Base-by-base conservation (phyloP, 2,888 invertebrate species). In the Pyrrhia umbra region DNA sequence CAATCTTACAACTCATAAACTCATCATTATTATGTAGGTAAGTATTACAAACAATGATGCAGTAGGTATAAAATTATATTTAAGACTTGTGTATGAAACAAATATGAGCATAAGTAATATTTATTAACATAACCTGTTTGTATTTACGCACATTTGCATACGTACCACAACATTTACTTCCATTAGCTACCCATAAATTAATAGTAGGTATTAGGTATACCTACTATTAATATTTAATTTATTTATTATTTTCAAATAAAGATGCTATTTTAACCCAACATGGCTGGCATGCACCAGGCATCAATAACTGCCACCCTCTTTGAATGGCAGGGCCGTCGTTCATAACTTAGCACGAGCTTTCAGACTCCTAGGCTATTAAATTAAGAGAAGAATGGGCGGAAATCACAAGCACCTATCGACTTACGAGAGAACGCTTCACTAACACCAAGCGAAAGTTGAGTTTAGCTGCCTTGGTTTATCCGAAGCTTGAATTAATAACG, bases 381-480 rank as follows among this genome's bases (percentile, higher is more conserved):
- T 58, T 55, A 49, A 49, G 37, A 71, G 72, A 67, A 71, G 64
- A 76, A 79, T 76, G 60, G 52, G 25, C 67, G 79, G 77, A 75
- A 79, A 67, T 54, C 46, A 34, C 54, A 46, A 61, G 54, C 45
- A 50, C 27, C 40, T 45, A 55, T 59, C 46, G 30, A 18, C 49
- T 47, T 50, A 43, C 57, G 66, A 30, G n/a, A 50, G 49, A 59
- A 51, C 40, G 49, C n/a, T 68, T 52, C 20, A 27, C 25, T 10
- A 60, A 39, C 47, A 49, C 40, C 30, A 21, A 39, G 45, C 34
- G 52, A 74, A 69, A 69, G 65, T 46, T 34, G 8, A 51, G 21
- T 56, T 52, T 43, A 60, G 37, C 43, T 20, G 27, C 47, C 16
- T 42, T 27, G 39, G 6, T 30, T 5, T 18, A 43, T 9, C 25